Base-by-base conservation (phyloP, 2,113 vertebrate genomes). In the Amblyornis subalaris region DNA sequence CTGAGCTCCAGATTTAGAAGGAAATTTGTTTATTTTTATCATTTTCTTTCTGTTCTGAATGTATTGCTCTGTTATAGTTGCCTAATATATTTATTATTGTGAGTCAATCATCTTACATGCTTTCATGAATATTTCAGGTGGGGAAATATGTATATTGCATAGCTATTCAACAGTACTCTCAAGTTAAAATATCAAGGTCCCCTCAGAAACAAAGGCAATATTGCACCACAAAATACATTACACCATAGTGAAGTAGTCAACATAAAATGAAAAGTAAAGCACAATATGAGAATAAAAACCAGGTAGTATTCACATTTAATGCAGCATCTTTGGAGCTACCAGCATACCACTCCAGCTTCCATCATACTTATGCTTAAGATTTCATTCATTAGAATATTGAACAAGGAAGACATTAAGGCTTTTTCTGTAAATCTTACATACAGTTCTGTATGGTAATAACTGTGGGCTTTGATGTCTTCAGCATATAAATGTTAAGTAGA, bases 371-470 rank as follows among this genome's bases (percentile, higher is more conserved):
- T 35, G 33, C 33, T 93, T 71, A 72, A 78, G 45, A 58, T 42
- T 85, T 79, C 91, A 85, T 82, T 93, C 28, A 55, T 77, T 82
- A 87, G 50, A 92, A 75, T 89, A 87, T 36, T 72, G 70, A 91
- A 55, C n/a, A 78, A 76, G 79, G 48, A 92, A 50, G 29, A 82
- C 73, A 44, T 89, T 75, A 73, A 70, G 47, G 35, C 58, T 85
- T 89, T 61, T 45, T 65, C 29, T 91, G 15, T 50, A 85, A 72
- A 82, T 65, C 38, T 82, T 83, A 74, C 65, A 15, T 77, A 65
- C 19, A 71, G 13, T 60, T 85, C 61, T 61, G 92, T 65, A n/a
- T 61, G 35, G n/a, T 85, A 92, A 74, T 62, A 83, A 42, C 36
- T 69, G 28, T 65, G 23, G 45, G 77, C 70, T 92, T 93, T 75